Conservation (phyloP, 2,888 invertebrate species). For the Beris chalybata region DNA sequence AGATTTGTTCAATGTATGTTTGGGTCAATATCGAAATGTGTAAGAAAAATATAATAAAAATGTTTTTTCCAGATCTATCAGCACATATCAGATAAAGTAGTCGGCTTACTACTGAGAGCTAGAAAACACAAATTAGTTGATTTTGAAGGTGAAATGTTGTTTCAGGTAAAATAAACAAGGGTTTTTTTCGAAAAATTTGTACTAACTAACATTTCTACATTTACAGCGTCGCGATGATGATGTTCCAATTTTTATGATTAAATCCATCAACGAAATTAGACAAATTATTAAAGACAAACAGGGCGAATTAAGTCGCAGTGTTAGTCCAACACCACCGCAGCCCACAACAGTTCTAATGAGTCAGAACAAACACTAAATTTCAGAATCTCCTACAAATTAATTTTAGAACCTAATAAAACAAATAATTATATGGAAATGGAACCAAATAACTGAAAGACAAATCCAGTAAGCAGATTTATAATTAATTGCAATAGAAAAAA, state of each 20-base stretch:
- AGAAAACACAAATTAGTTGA: constrained; percentile 82
- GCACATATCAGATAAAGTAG: constrained; percentile 83
- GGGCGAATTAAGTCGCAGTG: constrained; percentile 60
- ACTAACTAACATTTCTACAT: not conserved
- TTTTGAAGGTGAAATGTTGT: constrained; percentile 90
- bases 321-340: constrained; percentile 58
- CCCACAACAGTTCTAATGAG: constrained; percentile 52
- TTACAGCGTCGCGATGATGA: constrained; percentile 91
- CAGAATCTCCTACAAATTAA: no score
- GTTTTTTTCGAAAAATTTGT: not conserved
- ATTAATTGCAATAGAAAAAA: no score
- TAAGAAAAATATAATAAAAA: not conserved
- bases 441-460: no score
- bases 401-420: no score
- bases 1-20: constrained; percentile 73
- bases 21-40: constrained; percentile 1
- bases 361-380: constrained; percentile 26
- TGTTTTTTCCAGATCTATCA: constrained; percentile 72
- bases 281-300: constrained; percentile 62
- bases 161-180: constrained; percentile 59
- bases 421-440: no score
- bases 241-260: constrained; percentile 76
- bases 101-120: constrained; percentile 83
- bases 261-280: constrained; percentile 71
- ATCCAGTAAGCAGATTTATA: no score